Evolutionary conservation across 1,140 invertebrate genomes (phyloP), one percentile per base, ranked within the genome.

Genomic region (Drosophila kohkoa): DNA sequence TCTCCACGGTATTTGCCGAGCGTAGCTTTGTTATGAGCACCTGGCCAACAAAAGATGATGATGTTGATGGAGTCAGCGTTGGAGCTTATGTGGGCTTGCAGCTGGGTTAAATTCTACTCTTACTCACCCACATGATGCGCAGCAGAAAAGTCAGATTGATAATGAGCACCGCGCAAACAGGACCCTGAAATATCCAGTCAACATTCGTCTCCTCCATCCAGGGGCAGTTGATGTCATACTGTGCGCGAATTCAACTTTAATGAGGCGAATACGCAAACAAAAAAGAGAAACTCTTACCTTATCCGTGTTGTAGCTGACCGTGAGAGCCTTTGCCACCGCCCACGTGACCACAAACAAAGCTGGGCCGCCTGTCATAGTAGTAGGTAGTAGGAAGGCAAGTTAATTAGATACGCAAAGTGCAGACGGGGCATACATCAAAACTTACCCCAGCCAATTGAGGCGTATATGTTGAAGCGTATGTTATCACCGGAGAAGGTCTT

Each of bases 361-460:
- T 8, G 96, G 96, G 49, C 95, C 93, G 72, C 96, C 96, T 96
- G 75, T 5, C 7, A 38, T 15, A 32, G 25, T n/a, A 15, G 15
- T 38, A 32, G n/a, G n/a, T 13, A 35, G 1, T 8, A 5, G 3
- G 30, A 3, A 11, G 28, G 30, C 45, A 48, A 48, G 35, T 69
- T 75, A 81, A 85, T 86, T 86, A 82, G 51, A 55, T 48, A 57
- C 30, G 28, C 20, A 10, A 28, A 49, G 20, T 20, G 20, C 48
- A 28, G 20, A 49, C 16, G 48, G 3, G 1, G 28, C 30, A 54
- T 30, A 32, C 5, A 32, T 54, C 51, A 15, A 32, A 95, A 95
- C 96, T 95, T 94, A 99, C 98, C 97, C 98, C 98, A 99, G 58
- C 98, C 98, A 51, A 99, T 97, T 16, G 96, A 93, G 7, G 96